Base-by-base conservation (phyloP, 1,140 invertebrate genomes). In the Drosophila miranda region DNA sequence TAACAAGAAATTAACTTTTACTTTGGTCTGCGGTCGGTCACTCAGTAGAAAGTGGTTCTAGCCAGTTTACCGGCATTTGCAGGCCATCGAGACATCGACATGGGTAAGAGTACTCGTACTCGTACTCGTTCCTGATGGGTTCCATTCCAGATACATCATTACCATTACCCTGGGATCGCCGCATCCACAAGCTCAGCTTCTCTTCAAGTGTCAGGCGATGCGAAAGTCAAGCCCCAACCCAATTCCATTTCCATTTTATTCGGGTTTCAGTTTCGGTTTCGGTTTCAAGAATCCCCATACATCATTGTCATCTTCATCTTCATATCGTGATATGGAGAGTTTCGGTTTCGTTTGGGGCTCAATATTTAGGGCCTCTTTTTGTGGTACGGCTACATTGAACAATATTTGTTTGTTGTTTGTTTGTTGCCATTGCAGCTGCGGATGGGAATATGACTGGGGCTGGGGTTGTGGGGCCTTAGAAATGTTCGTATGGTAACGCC, bases 11-110 rank as follows among this genome's bases (percentile, higher is more conserved):
- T 38, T 13, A 55, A 77, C 75, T 77, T 77, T 77, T 77, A 77
- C 75, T 77, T 77, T 13, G 34, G 34, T 38, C 34, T 38, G 34
- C 11, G 34, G 34, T 38, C 34, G 34, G 34, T 38, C 11, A 38
- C 58, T 68, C 58, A 48, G 70, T 77, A 69, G 75, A 77, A 77
- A 77, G 75, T 77, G 75, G 75, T 77, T 77, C 75, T 77, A 77
- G 75, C 75, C 75, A 77, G 64, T 77, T 68, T 71, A 58, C 69
- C 62, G 73, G 64, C 64, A 38, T 38, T 38, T 38, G 34, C 34
- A 38, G 34, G 34, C 34, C 34, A 38, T 13, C 34, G 11, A 38
- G 34, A 38, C 34, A 13, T 38, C 34, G 34, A 38, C 34, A 38
- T 38, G 34, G 34, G 34, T 38, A 38, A 13, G 34, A 38, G 34